Percentiles rank a stretch among this genome's conserved stretches.
Evolutionary conservation across 2,888 invertebrate genomes (phyloP).

Genomic region (Polymixis flavicincta): DNA sequence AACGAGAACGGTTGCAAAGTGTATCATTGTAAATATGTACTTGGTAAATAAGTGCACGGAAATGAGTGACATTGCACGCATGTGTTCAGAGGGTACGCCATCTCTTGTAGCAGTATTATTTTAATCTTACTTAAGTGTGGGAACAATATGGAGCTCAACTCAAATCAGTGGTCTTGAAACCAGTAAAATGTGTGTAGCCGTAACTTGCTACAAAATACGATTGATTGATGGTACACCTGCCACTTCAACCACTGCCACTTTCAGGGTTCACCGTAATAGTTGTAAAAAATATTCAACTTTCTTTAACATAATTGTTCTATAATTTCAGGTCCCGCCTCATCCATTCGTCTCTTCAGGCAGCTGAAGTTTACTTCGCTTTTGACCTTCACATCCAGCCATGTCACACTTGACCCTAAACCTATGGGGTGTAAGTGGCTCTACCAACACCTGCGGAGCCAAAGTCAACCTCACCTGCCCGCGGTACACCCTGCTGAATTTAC

Average conservation of each 20-base stretch:
- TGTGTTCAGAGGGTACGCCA: too few relatives aligned
- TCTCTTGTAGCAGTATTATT: too few relatives aligned
- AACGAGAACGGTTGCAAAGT: too few relatives aligned
- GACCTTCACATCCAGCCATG: too few relatives aligned
- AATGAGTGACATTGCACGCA: too few relatives aligned
- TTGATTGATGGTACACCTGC: not conserved
- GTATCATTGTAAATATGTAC: too few relatives aligned
- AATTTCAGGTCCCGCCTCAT: not conserved
- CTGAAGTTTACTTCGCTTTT: too few relatives aligned
- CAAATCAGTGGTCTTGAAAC: not conserved
- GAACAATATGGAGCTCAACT: too few relatives aligned
- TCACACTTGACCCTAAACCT: not conserved
- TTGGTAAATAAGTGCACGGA: too few relatives aligned
- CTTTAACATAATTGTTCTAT: not conserved
- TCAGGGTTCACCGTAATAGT: not conserved
- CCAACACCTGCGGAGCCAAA: slow-evolving; percentile 5
- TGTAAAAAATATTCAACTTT: not conserved
- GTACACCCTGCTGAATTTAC: slow-evolving; percentile 11
- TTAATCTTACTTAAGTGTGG: not conserved
- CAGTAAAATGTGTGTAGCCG: not conserved
- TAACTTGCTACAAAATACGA: not conserved
- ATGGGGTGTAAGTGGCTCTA: slow-evolving; percentile 11
- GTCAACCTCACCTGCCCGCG: slow-evolving; percentile 20
- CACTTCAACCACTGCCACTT: not conserved
- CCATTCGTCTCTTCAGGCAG: not conserved